Percentiles rank a stretch among this genome's conserved stretches.
phyloP scores from a whole-genome alignment of 2,113 vertebrate species.

The Festucalex cinctus region DNA sequence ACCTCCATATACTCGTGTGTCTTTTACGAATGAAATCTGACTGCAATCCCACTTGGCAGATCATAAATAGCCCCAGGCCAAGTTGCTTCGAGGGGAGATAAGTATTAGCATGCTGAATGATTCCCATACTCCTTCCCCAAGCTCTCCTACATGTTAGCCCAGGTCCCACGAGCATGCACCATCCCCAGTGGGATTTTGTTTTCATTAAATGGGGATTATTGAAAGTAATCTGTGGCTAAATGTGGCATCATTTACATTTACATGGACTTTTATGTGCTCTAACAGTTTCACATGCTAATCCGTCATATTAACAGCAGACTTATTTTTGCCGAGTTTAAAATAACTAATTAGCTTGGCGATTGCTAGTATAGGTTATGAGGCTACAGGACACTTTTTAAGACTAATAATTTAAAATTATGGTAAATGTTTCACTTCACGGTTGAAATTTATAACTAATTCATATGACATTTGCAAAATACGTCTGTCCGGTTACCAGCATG shows the following conservation, averaged over 20 bases:
- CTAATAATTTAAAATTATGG: neutral
- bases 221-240: conserved; percentile 21
- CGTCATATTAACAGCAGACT: conserved; percentile 10
- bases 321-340: neutral
- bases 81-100: conserved; percentile 23
- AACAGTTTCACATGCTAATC: conserved; percentile 8
- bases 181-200: conserved; percentile 15
- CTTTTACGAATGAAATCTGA: conserved; percentile 27
- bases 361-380: neutral
- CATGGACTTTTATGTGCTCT: conserved; percentile 7
- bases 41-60: conserved; percentile 29
- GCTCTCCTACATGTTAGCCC: conserved; percentile 5
- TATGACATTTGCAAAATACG: neutral
- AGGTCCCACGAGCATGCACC: conserved; percentile 9
- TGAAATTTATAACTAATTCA: neutral
- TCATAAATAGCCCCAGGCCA: conserved; percentile 46
- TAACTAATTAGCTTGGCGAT: neutral
- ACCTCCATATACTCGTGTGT: conserved; percentile 25
- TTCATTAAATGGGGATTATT: conserved; percentile 31
- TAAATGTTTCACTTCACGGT: neutral
- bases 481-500: neutral
- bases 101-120: conserved; percentile 33
- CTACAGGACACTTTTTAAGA: neutral
- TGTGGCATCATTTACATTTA: conserved; percentile 19
- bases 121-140: conserved; percentile 25